These are phyloP conservation scores for Troilus luridus DNA, from an alignment of 2,888 invertebrate species.

Conservation along the genomic window DNA sequence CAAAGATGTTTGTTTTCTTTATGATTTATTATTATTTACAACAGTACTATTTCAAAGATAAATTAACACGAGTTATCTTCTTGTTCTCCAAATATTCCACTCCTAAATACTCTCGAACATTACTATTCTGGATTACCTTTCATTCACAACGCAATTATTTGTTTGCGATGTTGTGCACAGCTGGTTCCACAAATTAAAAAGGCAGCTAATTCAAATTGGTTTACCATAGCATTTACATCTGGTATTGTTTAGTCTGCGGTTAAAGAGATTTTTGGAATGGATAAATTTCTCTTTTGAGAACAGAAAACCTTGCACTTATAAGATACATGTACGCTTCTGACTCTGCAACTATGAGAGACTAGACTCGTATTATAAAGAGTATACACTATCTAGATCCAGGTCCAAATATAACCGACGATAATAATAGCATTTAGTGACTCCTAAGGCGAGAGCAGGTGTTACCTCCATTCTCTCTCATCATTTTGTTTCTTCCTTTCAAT, in stretches of 20 bases:
- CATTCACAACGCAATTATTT: not conserved
- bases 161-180: no score
- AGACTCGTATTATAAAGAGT: not conserved
- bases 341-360: not conserved
- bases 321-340: not conserved
- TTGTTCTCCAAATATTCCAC: not conserved
- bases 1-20: no score
- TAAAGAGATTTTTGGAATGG: no score
- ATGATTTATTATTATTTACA: not conserved
- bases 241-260: no score
- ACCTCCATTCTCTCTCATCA: not conserved
- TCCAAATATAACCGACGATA: not conserved
- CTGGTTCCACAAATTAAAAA: no score
- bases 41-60: not conserved
- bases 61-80: not conserved
- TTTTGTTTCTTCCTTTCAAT: not conserved
- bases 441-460: not conserved
- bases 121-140: not conserved
- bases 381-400: not conserved
- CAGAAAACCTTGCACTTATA: no score
- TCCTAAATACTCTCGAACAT: not conserved
- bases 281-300: no score
- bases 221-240: no score
- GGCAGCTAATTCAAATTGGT: no score
- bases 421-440: constrained; percentile 1